phyloP scores from a whole-genome alignment of 1,140 invertebrate genomes.

The Chlorops oryzae region DNA sequence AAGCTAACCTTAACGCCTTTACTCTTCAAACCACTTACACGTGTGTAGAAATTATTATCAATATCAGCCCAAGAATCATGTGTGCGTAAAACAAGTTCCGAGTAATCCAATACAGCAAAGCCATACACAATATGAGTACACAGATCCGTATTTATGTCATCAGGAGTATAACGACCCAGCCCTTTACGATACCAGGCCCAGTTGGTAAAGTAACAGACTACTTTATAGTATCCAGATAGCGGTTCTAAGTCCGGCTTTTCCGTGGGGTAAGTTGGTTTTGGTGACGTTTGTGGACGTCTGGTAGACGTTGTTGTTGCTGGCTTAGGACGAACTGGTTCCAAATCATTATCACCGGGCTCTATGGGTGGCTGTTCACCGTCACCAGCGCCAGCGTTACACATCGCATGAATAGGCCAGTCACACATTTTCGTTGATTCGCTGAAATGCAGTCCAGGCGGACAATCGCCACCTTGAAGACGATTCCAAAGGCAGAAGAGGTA shows the following conservation, averaged over 20 bases:
- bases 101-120: constrained; percentile 78
- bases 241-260: constrained; percentile 47
- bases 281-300: constrained; percentile 27
- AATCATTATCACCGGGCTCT: constrained; percentile 14
- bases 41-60: constrained; percentile 79
- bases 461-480: constrained; percentile 62
- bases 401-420: constrained; percentile 70
- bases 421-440: constrained; percentile 62
- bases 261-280: constrained; percentile 38
- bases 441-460: constrained; percentile 71
- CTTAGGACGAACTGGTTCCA: constrained; percentile 20
- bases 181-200: constrained; percentile 90
- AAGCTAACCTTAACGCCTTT: constrained; percentile 76
- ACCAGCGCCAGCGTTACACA: constrained; percentile 50
- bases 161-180: constrained; percentile 71
- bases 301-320: constrained; percentile 27
- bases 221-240: constrained; percentile 56
- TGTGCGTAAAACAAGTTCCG: constrained; percentile 68
- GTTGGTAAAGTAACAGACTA: constrained; percentile 90
- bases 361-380: background rate
- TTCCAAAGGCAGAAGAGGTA: constrained; percentile 77
- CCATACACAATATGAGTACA: constrained; percentile 91
- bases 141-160: constrained; percentile 76
- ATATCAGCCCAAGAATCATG: constrained; percentile 86
- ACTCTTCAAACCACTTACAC: constrained; percentile 70